These are phyloP conservation scores for Spinibarbus caldwelli DNA, from an alignment of 2,797 vertebrate species.

Conservation along the genomic window DNA sequence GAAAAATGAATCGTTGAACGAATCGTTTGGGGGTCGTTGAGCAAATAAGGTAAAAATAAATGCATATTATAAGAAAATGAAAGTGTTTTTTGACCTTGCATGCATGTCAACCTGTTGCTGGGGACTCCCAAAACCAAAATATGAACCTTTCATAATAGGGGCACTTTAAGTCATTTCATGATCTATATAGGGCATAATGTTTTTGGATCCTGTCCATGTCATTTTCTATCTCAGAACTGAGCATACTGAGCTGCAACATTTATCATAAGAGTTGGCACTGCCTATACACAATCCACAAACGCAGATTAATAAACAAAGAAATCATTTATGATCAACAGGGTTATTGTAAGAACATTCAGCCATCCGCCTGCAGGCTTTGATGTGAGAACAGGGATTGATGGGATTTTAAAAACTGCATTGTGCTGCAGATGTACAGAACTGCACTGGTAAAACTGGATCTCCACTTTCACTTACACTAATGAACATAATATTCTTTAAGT, in stretches of 20 bases:
- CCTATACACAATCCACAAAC: not conserved
- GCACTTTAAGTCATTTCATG: too few species aligned
- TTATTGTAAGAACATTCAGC: constrained; percentile 7
- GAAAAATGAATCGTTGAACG: too few species aligned
- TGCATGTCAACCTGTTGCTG: too few species aligned
- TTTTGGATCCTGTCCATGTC: not conserved
- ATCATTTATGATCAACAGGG: not conserved
- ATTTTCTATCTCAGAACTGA: not conserved
- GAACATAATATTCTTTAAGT: constrained; percentile 15
- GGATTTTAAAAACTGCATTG: not conserved
- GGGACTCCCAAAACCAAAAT: too few species aligned
- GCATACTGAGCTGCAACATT: not conserved
- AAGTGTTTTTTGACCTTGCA: too few species aligned
- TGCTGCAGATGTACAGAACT: not conserved
- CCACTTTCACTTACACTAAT: constrained; percentile 15
- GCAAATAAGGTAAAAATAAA: too few species aligned
- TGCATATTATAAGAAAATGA: too few species aligned
- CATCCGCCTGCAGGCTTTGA: constrained; percentile 2
- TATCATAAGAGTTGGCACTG: not conserved
- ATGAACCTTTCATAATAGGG: too few species aligned
- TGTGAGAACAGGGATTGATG: constrained; percentile 19
- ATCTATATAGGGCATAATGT: not conserved
- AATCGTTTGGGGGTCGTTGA: too few species aligned
- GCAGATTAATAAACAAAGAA: constrained; percentile 9
- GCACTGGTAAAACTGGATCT: not conserved